Conservation (phyloP, 2,797 vertebrate species). For the Rousettus madagascariensis region DNA sequence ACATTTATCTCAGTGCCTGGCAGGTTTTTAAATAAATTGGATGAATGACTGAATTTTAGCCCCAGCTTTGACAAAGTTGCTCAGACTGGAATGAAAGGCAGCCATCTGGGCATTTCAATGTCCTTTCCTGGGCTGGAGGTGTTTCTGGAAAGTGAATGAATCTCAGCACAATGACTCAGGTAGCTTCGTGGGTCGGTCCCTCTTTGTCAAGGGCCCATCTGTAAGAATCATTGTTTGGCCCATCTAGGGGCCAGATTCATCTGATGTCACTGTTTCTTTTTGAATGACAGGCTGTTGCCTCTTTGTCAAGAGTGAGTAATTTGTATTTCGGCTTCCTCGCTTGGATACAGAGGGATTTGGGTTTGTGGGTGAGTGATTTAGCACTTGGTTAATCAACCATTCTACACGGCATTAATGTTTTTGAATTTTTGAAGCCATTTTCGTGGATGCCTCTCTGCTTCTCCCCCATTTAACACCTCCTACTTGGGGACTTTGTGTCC, state of each 20-base stretch:
- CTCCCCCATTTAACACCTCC: not conserved
- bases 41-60: not conserved
- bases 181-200: not conserved
- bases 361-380: not conserved
- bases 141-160: not conserved
- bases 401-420: not conserved
- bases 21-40: not conserved
- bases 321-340: not conserved
- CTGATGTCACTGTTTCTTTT: not conserved
- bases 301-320: not conserved
- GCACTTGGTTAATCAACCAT: not conserved
- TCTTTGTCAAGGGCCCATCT: not conserved
- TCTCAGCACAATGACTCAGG: not conserved
- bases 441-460: not conserved
- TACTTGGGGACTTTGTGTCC: not conserved
- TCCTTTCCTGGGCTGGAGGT: not conserved
- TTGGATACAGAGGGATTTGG: not conserved
- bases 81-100: not conserved
- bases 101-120: not conserved
- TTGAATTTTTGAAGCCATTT: conserved; percentile 2
- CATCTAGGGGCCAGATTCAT: not conserved
- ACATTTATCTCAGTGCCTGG: not conserved
- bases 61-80: not conserved
- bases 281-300: not conserved
- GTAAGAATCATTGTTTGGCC: not conserved